phyloP scores from a whole-genome alignment of 2,113 vertebrate genomes.

The Cercocebus atys region DNA sequence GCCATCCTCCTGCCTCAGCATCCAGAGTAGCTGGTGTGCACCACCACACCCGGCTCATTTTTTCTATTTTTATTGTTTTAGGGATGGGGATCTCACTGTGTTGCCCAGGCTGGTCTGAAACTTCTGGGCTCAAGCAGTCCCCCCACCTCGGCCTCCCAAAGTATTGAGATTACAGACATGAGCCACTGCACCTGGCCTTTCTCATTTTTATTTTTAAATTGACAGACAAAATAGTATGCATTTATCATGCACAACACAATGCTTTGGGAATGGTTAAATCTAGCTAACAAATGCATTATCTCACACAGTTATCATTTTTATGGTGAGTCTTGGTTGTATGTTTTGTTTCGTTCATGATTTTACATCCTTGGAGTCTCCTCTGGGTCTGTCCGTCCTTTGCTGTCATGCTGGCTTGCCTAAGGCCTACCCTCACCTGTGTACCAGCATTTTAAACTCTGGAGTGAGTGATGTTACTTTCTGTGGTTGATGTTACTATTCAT shows the following conservation, averaged over 20 bases:
- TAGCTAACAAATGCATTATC: not conserved
- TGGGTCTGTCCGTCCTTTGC: not conserved
- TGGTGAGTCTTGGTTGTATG: not conserved
- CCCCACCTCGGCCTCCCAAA: not conserved
- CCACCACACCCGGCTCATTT: not conserved
- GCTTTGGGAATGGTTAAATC: not conserved
- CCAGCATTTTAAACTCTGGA: slow-evolving; percentile 25
- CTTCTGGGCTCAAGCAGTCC: not conserved
- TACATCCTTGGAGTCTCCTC: not conserved
- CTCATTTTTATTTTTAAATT: not conserved
- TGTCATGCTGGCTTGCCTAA: not conserved
- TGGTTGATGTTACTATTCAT: slow-evolving; percentile 4
- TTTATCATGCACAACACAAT: not conserved
- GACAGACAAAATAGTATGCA: not conserved
- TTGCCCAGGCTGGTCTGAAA: not conserved
- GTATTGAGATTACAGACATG: not conserved
- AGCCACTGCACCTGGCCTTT: not conserved
- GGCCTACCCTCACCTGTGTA: not conserved
- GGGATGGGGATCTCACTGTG: not conserved
- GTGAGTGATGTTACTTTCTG: not conserved
- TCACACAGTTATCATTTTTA: not conserved
- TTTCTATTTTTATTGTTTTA: not conserved
- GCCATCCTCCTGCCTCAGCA: too few species aligned
- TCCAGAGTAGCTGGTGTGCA: not conserved
- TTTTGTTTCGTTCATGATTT: not conserved